Percentiles rank a stretch among this genome's conserved stretches.
Conservation (phyloP, 2,113 vertebrate species). For the Larimichthys polyactis region DNA sequence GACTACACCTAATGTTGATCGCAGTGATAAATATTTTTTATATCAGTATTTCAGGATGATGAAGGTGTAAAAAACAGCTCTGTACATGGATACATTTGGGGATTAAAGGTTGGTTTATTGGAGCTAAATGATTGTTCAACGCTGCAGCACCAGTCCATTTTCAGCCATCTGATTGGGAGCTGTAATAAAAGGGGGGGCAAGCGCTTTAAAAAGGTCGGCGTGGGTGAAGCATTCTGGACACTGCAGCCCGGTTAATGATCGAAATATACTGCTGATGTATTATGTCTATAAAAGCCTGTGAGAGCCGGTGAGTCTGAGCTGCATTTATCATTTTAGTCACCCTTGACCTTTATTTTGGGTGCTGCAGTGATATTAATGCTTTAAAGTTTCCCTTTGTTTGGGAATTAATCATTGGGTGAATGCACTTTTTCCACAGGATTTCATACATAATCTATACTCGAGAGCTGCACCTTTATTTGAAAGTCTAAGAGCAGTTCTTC, state of each 20-base stretch:
- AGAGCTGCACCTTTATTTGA: not conserved
- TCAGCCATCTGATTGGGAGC: not conserved
- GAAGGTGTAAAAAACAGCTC: not conserved
- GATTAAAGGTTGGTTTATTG: not conserved
- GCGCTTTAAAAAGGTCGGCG: slow-evolving; percentile 2
- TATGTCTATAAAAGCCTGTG: slow-evolving; percentile 1
- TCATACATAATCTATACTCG: not conserved
- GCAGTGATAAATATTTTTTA: not conserved
- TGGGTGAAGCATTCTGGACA: slow-evolving; percentile 3
- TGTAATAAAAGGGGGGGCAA: not conserved
- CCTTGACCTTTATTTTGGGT: slow-evolving; percentile 6
- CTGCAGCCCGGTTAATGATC: not conserved
- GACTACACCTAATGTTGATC: not conserved
- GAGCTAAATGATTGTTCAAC: slow-evolving; percentile 7
- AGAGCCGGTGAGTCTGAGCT: not conserved
- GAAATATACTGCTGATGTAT: not conserved
- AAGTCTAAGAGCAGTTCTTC: not conserved
- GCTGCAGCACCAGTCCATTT: not conserved
- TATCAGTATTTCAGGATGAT: not conserved
- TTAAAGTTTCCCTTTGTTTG: not conserved
- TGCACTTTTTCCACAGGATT: not conserved
- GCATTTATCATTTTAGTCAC: not conserved
- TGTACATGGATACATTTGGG: not conserved
- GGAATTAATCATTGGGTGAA: not conserved
- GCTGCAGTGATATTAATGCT: not conserved